A percentile compares a stretch with the other conserved stretches of the same genome.
Conservation (phyloP, 2,113 vertebrate species). For the Dipodomys stephensi region DNA sequence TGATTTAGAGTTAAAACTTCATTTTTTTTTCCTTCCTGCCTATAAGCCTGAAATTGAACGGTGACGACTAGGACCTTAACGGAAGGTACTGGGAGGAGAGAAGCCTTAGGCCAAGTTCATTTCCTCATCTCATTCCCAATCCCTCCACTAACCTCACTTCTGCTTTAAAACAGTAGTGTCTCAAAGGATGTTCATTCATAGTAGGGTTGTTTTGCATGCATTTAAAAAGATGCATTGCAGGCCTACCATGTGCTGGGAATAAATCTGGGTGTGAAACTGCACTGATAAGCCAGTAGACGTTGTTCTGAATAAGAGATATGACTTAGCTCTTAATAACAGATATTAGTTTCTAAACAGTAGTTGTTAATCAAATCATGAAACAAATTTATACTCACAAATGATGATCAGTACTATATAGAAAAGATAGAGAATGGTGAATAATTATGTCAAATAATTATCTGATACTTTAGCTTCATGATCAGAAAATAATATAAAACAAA, state of each 20-base stretch:
- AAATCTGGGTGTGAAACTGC: background rate
- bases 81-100: background rate
- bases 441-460: background rate
- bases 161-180: background rate
- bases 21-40: background rate
- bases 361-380: background rate
- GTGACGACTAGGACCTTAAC: background rate
- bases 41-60: background rate
- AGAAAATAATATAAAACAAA: slow-evolving; percentile 29
- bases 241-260: background rate
- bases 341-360: no score
- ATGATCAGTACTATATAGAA: slow-evolving; percentile 7
- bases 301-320: background rate
- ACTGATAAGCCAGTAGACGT: background rate
- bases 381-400: slow-evolving; percentile 27
- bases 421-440: background rate
- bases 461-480: background rate
- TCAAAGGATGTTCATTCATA: background rate
- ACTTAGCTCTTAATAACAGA: no score
- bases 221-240: background rate
- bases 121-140: background rate
- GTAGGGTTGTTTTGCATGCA: background rate
- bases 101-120: background rate
- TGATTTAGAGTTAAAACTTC: background rate
- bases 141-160: background rate